Conservation (phyloP, 1,140 invertebrate genomes). For the Venturia canescens region DNA sequence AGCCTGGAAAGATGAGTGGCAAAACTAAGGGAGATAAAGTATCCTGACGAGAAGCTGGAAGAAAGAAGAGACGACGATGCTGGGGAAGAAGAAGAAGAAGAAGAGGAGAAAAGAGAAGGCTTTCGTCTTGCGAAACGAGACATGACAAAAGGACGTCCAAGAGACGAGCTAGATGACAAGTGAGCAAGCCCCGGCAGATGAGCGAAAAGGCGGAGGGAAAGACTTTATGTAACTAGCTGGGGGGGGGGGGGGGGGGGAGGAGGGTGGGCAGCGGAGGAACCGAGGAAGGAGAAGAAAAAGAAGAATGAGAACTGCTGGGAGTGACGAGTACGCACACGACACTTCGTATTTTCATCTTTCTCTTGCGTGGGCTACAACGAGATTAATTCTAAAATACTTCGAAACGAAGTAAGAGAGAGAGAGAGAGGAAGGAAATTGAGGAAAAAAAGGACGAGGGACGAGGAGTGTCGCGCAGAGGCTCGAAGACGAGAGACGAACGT, state of each 20-base stretch:
- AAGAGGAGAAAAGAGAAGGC: not conserved
- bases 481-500: slow-evolving; percentile 45
- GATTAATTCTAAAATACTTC: slow-evolving; percentile 70
- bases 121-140: slow-evolving; percentile 29
- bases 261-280: too few species aligned
- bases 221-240: slow-evolving; percentile 22
- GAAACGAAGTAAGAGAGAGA: slow-evolving; percentile 42
- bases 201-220: not conserved
- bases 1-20: slow-evolving; percentile 59
- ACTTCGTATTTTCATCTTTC: slow-evolving; percentile 25
- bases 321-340: slow-evolving; percentile 33
- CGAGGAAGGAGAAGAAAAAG: slow-evolving; percentile 25
- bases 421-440: slow-evolving; percentile 14
- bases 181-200: slow-evolving; percentile 11
- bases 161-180: slow-evolving; percentile 41
- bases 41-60: not conserved
- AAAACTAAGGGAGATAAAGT: slow-evolving; percentile 50
- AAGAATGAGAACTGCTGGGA: slow-evolving; percentile 21
- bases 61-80: too few species aligned
- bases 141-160: slow-evolving; percentile 27
- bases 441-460: slow-evolving; percentile 35
- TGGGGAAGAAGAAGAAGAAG: not conserved
- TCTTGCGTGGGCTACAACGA: slow-evolving; percentile 39
- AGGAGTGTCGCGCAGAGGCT: slow-evolving; percentile 47
- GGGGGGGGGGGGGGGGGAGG: slow-evolving; percentile 7